These are phyloP conservation scores for Arrhamphus sclerolepis DNA, from an alignment of 2,797 vertebrate species.

Conservation along the genomic window DNA sequence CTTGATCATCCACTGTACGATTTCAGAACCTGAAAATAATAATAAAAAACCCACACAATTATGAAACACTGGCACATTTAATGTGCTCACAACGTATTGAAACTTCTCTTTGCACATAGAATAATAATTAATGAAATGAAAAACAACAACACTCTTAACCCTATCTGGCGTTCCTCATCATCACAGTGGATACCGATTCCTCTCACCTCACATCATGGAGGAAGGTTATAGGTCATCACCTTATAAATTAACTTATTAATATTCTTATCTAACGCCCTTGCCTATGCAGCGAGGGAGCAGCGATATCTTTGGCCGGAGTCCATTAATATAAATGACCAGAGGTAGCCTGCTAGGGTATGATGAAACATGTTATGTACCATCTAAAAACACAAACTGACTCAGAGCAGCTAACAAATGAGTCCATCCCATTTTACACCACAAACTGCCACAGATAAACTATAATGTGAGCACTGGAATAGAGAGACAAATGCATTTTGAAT, in stretches of 20 bases:
- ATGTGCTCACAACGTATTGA: slow-evolving; percentile 18
- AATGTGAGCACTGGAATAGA: neutral
- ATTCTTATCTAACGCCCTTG: slow-evolving; percentile 62
- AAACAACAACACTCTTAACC: slow-evolving; percentile 52
- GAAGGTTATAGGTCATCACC: slow-evolving; percentile 65
- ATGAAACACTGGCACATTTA: slow-evolving; percentile 16
- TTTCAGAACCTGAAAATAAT: slow-evolving; percentile 89
- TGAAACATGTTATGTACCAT: slow-evolving; percentile 39
- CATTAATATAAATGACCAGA: slow-evolving; percentile 67
- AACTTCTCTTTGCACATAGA: slow-evolving; percentile 48
- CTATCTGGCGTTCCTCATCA: slow-evolving; percentile 41
- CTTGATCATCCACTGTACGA: slow-evolving; percentile 97
- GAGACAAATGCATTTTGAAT: neutral
- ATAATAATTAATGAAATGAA: slow-evolving; percentile 42
- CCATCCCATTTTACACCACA: slow-evolving; percentile 4
- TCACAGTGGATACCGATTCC: slow-evolving; percentile 55
- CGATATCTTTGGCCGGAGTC: slow-evolving; percentile 43
- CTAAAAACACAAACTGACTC: slow-evolving; percentile 43
- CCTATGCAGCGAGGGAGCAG: slow-evolving; percentile 45
- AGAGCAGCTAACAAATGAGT: slow-evolving; percentile 23
- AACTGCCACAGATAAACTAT: slow-evolving; percentile 2
- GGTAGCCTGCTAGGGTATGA: slow-evolving; percentile 36
- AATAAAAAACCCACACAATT: slow-evolving; percentile 40
- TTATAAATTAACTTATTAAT: slow-evolving; percentile 66
- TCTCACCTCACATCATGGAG: slow-evolving; percentile 59